These are phyloP conservation scores for Mesodorylaimus sp. DNA, from an alignment of 2,888 invertebrate genomes.

Conservation along the genomic window DNA sequence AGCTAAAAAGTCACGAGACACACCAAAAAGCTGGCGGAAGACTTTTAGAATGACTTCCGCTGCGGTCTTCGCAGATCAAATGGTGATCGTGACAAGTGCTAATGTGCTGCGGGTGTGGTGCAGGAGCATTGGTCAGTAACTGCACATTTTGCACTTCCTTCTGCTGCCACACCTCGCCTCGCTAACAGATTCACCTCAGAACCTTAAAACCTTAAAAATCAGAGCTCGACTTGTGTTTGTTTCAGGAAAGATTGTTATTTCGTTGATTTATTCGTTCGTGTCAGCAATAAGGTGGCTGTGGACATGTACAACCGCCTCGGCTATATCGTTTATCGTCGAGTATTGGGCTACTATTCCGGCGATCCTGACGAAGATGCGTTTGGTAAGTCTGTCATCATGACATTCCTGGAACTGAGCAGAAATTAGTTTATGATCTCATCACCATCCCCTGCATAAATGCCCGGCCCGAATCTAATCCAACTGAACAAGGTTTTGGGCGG, in stretches of 20 bases:
- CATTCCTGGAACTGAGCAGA: background rate
- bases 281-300: slow-evolving; percentile 88
- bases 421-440: slow-evolving; percentile 8
- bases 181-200: no score
- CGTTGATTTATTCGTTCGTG: slow-evolving; percentile 91
- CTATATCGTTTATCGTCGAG: slow-evolving; percentile 84
- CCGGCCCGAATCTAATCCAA: background rate
- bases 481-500: slow-evolving; percentile 7
- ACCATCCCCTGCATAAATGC: background rate
- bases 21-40: no score
- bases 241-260: slow-evolving; percentile 82
- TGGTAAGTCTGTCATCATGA: slow-evolving; percentile 44
- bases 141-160: no score
- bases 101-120: no score
- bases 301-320: slow-evolving; percentile 90
- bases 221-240: slow-evolving; percentile 20
- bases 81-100: no score
- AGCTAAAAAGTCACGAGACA: no score
- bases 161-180: no score
- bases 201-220: background rate
- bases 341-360: slow-evolving; percentile 91
- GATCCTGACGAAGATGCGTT: slow-evolving; percentile 96
- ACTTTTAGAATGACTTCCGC: no score
- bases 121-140: no score
- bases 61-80: no score